These are phyloP conservation scores for Bambusicola thoracicus DNA, from an alignment of 2,113 vertebrate genomes.

Conservation along the genomic window DNA sequence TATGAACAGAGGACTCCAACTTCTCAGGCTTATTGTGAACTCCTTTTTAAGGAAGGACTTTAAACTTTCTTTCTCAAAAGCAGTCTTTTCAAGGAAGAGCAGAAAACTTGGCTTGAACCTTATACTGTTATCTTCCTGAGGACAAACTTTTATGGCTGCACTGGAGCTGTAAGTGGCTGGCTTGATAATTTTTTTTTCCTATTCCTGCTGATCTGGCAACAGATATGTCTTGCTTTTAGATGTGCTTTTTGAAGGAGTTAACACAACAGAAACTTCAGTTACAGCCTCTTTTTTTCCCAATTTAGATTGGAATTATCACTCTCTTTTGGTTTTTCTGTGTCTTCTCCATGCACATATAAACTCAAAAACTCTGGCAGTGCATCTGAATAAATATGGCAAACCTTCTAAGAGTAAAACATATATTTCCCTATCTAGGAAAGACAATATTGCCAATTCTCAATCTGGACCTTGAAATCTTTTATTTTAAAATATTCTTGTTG, in stretches of 20 bases:
- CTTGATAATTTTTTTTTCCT: neutral
- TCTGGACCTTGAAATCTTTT: neutral
- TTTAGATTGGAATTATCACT: neutral
- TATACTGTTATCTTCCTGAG: neutral
- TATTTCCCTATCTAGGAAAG: neutral
- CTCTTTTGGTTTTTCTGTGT: neutral
- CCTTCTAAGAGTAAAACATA: neutral
- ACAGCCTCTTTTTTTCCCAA: neutral
- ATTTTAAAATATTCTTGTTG: neutral
- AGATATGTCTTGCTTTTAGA: neutral
- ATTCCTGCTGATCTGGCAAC: neutral
- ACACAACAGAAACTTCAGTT: neutral
- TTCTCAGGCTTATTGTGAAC: neutral
- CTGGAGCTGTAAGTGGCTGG: neutral
- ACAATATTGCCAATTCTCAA: neutral
- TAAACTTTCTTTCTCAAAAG: neutral
- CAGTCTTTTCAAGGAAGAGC: neutral
- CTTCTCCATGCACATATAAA: neutral
- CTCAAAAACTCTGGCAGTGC: neutral
- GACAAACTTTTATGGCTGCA: neutral
- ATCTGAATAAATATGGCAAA: neutral
- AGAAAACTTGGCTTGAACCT: neutral
- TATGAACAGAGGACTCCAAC: neutral
- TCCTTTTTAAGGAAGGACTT: neutral
- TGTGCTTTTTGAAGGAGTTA: neutral